phyloP scores from a whole-genome alignment of 2,113 vertebrate species.

The Diphyllodes magnificus region DNA sequence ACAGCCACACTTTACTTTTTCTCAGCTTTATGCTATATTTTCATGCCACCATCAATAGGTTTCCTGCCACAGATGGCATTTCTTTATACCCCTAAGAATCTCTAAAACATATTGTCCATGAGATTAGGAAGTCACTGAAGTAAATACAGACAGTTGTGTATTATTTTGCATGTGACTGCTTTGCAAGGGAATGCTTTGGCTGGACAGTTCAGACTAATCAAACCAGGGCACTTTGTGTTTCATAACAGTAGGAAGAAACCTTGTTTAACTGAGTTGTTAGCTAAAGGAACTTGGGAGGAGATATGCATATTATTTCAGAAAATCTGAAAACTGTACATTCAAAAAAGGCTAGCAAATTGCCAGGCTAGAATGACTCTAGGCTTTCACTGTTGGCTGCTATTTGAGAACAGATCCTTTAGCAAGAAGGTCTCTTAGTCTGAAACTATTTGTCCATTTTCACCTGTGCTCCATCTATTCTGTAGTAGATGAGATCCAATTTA shows the following conservation, averaged over 20 bases:
- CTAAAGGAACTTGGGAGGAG: not conserved
- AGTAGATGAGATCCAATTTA: not conserved
- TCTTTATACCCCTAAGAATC: not conserved
- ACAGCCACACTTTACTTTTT: not conserved
- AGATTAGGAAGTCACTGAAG: not conserved
- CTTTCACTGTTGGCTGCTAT: not conserved
- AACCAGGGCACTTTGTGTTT: not conserved
- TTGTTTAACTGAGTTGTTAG: not conserved
- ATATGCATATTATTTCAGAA: not conserved
- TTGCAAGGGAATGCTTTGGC: not conserved
- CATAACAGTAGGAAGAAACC: not conserved
- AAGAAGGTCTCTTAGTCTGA: not conserved
- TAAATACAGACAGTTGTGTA: not conserved
- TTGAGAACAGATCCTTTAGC: not conserved
- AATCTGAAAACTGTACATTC: not conserved
- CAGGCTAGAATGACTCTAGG: not conserved
- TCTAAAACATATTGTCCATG: not conserved
- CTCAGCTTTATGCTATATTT: not conserved
- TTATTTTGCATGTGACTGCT: not conserved
- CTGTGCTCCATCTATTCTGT: not conserved
- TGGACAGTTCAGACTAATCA: not conserved
- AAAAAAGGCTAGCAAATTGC: not conserved
- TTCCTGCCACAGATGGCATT: not conserved
- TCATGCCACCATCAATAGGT: not conserved
- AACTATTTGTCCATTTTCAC: not conserved